Base-by-base conservation (phyloP, 2,888 invertebrate genomes). In the Drosophila diplacantha region DNA sequence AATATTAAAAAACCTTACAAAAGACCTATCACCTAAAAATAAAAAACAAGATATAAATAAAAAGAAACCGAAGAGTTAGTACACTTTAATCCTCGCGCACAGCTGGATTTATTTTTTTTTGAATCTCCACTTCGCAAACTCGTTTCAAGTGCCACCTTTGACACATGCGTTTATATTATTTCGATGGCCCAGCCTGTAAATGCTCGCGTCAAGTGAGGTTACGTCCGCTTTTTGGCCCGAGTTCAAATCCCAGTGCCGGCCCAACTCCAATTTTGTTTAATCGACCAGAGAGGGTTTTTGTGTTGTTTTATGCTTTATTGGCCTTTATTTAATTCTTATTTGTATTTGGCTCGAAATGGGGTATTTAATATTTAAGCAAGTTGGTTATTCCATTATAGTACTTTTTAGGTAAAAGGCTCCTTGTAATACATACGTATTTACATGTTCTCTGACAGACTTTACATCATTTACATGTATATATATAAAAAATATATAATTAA, bases 231-330 rank as follows among this genome's bases (percentile, higher is more conserved):
- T 73, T 51, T 64, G 67, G 46, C 62, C 56, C 51, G 65, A 56
- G 78, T 78, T 78, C 78, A 71, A 83, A 38, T 81, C 84, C 29
- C 71, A 54, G 51, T 26, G 44, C 3, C 3, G 29, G 44, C 5
- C 37, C n/a, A 34, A 32, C 26, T 31, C 35, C 26, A 18, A 22
- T 26, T 35, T 16, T 43, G 22, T 26, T 37, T 20, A 14, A 22
- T 7, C 2, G 39, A 39, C 14, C 39, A 4, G 37, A 6, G 7
- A 20, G 9, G 26, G 39, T 38, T 49, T 65, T 49, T 38, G 24
- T 34, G 37, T 46, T 34, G 5, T 34, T 24, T 44, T 29, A 12
- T 12, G 35, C 3, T 29, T 18, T 1, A 35, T 20, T 8, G 14
- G n/a, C 3, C 8, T 54, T 54, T 18, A 51, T 39, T 56, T 32